Base-by-base conservation (phyloP, 2,113 vertebrate species). In the Xiphophorus couchianus region DNA sequence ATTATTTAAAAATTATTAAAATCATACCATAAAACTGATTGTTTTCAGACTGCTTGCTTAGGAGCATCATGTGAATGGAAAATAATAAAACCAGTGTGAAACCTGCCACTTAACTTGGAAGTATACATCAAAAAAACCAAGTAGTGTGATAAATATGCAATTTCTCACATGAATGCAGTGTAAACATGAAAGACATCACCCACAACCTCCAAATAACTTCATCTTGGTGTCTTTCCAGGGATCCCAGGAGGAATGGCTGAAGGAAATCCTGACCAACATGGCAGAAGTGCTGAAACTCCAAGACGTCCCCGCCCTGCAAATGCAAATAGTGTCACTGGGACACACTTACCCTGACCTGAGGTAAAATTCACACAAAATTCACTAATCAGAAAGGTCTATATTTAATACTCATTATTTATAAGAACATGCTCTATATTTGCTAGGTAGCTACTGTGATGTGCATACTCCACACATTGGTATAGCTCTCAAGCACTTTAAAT, bases 281-380 rank as follows among this genome's bases (percentile, higher is more conserved):
- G 96, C 97, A 0, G 96, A 96, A 86, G 92, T 99, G 44, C 92
- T 99, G 51, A 92, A 81, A 69, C 94, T 97, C 62, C 97, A 98
- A 69, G 95, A 97, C 73, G 74, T 93, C 51, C 93, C 93, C 0
- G 93, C 95, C 68, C 95, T 98, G 62, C 96, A 96, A 94, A 84
- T 97, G 2, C 94, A 97, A 78, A 92, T 98, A 13, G 94, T 87
- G 3, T 93, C 82, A 0, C 92, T 97, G 0, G 94, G 91, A 29
- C 89, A 19, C 0, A 73, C 7, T 0, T 96, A 95, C 72, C 96
- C 97, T 0, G 97, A 98, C 84, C 92, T 98, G 86, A 95, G 96
- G 98, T 99, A 90, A 94, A 82, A 44, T 9, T 42, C 72, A 88
- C 39, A 14, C 12, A n/a, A n/a, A n/a, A n/a, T n/a, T n/a, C n/a